Conservation (phyloP, 2,113 vertebrate genomes). For the Zosterops borbonicus region DNA sequence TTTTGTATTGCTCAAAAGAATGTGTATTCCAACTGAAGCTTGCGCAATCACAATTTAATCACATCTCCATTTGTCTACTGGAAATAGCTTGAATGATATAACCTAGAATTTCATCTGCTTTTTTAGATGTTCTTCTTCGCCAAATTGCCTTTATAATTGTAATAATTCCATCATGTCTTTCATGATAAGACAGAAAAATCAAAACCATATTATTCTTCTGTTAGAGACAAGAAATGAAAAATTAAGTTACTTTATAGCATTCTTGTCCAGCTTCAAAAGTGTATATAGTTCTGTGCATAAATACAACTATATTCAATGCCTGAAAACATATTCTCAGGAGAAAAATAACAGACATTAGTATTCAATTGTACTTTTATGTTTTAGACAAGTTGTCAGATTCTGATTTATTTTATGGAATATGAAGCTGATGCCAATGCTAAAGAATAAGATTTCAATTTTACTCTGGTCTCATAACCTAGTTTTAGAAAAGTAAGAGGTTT, state of each 20-base stretch:
- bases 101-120: not conserved
- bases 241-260: not conserved
- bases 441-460: not conserved
- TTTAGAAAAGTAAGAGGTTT: not conserved
- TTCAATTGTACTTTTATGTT: not conserved
- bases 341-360: not conserved
- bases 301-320: not conserved
- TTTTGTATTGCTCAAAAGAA: not conserved
- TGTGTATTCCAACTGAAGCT: not conserved
- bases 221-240: not conserved
- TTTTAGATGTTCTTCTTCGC: not conserved
- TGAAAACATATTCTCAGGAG: not conserved
- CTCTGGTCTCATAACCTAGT: not conserved
- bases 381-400: not conserved
- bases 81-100: not conserved
- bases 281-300: not conserved
- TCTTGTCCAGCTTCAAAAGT: not conserved
- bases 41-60: not conserved
- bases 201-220: not conserved
- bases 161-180: not conserved
- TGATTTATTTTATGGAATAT: not conserved
- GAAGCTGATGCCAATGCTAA: not conserved
- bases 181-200: not conserved
- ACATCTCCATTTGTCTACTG: not conserved
- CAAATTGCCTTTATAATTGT: not conserved